These are phyloP conservation scores for Drosophila borborema DNA, from an alignment of 2,888 invertebrate genomes.

Conservation along the genomic window DNA sequence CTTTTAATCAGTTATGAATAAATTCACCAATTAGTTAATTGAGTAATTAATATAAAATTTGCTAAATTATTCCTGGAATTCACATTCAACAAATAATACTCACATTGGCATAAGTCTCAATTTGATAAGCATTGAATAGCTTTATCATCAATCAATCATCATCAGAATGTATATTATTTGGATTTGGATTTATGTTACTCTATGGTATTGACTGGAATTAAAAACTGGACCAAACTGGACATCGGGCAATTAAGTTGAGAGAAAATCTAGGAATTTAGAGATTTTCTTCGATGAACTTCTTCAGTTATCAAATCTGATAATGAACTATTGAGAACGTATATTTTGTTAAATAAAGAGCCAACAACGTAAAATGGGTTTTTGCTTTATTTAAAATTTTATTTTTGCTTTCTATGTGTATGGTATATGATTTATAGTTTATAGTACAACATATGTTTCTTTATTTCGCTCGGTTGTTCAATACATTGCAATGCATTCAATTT, in stretches of 20 bases:
- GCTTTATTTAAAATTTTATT: constrained; percentile 65
- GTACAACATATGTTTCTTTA: constrained; percentile 50
- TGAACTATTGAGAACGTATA: not conserved
- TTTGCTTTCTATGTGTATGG: constrained; percentile 47
- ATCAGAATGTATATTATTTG: not conserved
- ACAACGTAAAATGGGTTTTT: constrained; percentile 10
- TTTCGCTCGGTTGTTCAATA: constrained; percentile 32
- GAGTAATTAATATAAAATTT: not conserved
- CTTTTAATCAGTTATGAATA: not conserved
- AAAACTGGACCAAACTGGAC: not conserved
- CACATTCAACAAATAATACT: not conserved
- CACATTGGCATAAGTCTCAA: not conserved
- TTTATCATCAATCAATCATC: not conserved
- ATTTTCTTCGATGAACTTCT: too few relatives aligned
- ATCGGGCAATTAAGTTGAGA: too few relatives aligned
- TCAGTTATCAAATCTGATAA: not conserved
- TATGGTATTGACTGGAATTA: not conserved
- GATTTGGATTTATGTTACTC: not conserved
- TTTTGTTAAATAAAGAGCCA: not conserved
- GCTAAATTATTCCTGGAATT: not conserved
- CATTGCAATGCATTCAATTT: constrained; percentile 23
- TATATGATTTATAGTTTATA: constrained; percentile 56
- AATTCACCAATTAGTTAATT: not conserved
- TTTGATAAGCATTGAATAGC: not conserved
- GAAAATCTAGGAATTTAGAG: too few relatives aligned